Base-by-base conservation (phyloP, 2,888 invertebrate species). In the Dryobota labecula region DNA sequence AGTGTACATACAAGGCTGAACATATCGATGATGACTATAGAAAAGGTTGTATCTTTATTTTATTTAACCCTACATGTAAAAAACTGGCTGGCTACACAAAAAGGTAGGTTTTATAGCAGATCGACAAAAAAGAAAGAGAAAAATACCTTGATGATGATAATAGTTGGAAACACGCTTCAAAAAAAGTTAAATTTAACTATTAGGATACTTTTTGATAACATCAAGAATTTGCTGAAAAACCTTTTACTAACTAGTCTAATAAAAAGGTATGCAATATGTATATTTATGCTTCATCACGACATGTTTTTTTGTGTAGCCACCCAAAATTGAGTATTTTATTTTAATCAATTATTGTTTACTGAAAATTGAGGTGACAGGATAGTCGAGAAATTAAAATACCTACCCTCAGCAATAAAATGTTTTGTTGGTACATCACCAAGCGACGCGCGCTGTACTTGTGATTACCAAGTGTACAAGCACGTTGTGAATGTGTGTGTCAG, bases 1-100 rank as follows among this genome's bases (percentile, higher is more conserved):
- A 76, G 76, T 83, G 51, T 85, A 84, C 62, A 84, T 85, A 77
- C 85, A 87, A 89, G 88, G 89, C 87, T 90, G 89, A 89, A 91
- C 89, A 91, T 91, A 90, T 90, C 90, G 76, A 84, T 70, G 76
- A 74, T 62, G 80, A 70, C 70, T 68, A 76, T 70, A 74, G 36
- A 38, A 58, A 85, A 81, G 90, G 91, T 90, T 90, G 90, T 91
- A 89, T 45, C 33, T 43, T 86, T 61, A 24, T 71, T 79, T 73
- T 53, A 30, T 51, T 63, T 72, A 24, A 33, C 24, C 9, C 27
- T 58, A n/a, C 45, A 41, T 45, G 27, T 13, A 71, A 51, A 1
- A 7, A 65, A 45, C 6, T 53, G 24, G 38, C 13, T 71, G 53
- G 47, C 57, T 70, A 64, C 30, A 75, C 56, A 57, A 69, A 66